Evolutionary conservation across 1,140 invertebrate species (phyloP).

Genomic region (Adelges cooleyi): DNA sequence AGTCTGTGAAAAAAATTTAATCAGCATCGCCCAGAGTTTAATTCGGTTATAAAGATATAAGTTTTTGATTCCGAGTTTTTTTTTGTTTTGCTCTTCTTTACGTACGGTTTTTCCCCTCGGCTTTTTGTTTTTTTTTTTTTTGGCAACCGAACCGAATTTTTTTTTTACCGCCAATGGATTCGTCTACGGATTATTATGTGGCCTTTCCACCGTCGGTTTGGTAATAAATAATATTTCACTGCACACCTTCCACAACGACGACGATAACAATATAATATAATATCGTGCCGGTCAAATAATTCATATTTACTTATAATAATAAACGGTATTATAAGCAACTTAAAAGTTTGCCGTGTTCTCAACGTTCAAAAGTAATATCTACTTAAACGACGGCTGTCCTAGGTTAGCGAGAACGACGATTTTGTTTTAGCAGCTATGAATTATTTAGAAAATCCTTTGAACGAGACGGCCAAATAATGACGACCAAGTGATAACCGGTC

Average conservation of each 20-base stretch:
- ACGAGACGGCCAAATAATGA: too few species aligned
- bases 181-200: constrained; percentile 15
- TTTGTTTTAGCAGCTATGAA: too few species aligned
- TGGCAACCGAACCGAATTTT: constrained; percentile 17
- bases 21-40: constrained; percentile 12
- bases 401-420: too few species aligned
- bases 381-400: too few species aligned
- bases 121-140: constrained; percentile 18
- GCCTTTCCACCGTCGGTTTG: not conserved
- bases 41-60: constrained; percentile 27
- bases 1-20: constrained; percentile 16
- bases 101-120: not conserved
- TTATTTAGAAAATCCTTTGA: too few species aligned
- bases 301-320: not conserved
- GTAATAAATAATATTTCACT: constrained; percentile 26
- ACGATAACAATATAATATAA: too few species aligned
- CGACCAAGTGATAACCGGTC: too few species aligned
- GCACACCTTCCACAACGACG: not conserved
- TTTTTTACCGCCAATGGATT: not conserved
- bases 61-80: constrained; percentile 26
- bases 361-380: too few species aligned
- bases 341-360: not conserved
- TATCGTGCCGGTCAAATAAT: constrained; percentile 1
- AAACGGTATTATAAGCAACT: not conserved
- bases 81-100: not conserved